Percentiles rank a stretch among this genome's conserved stretches.
These are phyloP conservation scores for Aphrocallistes beatrix DNA, from an alignment of 37 sponge, comb jelly and placozoan genomes.

Conservation along the genomic window DNA sequence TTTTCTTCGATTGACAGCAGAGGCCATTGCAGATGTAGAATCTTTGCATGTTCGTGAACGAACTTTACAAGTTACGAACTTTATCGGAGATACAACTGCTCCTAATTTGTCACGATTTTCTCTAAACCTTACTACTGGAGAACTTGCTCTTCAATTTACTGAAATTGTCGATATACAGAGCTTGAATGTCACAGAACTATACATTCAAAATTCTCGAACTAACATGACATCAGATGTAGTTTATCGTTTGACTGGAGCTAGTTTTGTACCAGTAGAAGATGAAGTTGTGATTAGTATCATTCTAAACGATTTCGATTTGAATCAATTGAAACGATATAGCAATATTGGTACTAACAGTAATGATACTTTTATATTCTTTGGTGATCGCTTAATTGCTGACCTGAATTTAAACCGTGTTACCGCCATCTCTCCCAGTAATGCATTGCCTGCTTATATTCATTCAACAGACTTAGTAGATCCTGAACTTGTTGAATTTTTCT, in stretches of 20 bases:
- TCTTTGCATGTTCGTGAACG: neutral
- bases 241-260: constrained; percentile 11
- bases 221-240: neutral
- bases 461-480: constrained; percentile 41
- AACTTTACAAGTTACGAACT: constrained; percentile 12
- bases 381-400: constrained; percentile 27
- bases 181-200: constrained; percentile 23
- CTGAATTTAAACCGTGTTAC: constrained; percentile 42
- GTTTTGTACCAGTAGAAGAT: neutral
- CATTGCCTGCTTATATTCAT: constrained; percentile 32
- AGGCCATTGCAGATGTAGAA: constrained; percentile 51
- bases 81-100: constrained; percentile 34
- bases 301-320: constrained; percentile 39
- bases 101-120: constrained; percentile 38
- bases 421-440: constrained; percentile 37
- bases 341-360: constrained; percentile 44
- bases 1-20: constrained; percentile 46
- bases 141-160: constrained; percentile 52
- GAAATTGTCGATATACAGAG: constrained; percentile 59
- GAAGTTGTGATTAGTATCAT: constrained; percentile 8
- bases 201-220: constrained; percentile 28
- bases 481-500: constrained; percentile 29
- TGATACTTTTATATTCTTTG: constrained; percentile 42
- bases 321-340: constrained; percentile 51
- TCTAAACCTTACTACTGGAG: constrained; percentile 37